phyloP scores from a whole-genome alignment of 2,113 vertebrate genomes.

The Platycercus adscitus region DNA sequence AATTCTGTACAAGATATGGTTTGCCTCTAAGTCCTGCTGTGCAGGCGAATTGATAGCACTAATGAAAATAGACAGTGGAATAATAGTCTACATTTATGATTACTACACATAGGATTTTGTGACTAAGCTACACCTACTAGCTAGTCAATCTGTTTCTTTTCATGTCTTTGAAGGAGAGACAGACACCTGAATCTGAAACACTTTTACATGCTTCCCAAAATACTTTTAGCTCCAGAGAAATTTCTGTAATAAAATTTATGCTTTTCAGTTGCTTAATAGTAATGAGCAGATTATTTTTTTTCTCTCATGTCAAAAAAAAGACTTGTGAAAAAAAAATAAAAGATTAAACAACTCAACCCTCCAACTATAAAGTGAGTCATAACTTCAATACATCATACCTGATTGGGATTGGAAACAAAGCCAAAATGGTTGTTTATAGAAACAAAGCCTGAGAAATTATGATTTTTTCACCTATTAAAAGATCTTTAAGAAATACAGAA shows the following conservation, averaged over 20 bases:
- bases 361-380: not conserved
- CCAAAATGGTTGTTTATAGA: not conserved
- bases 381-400: not conserved
- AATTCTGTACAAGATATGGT: not conserved
- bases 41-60: not conserved
- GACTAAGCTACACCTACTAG: conserved; percentile 55
- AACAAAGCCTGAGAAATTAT: not conserved
- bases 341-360: not conserved
- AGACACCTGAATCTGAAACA: conserved; percentile 51
- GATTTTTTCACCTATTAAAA: not conserved
- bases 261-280: not conserved
- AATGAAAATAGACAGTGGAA: conserved; percentile 35
- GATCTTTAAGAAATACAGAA: not conserved
- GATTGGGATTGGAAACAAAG: not conserved
- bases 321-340: not conserved
- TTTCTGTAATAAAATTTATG: not conserved
- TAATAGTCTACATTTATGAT: conserved; percentile 30
- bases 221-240: not conserved
- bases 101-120: not conserved
- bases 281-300: not conserved
- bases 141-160: conserved; percentile 12
- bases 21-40: not conserved
- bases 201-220: not conserved
- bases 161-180: conserved; percentile 28
- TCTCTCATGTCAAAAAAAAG: not conserved